Evolutionary conservation across 2,888 invertebrate genomes (phyloP).

Genomic region (Idaea biselata): DNA sequence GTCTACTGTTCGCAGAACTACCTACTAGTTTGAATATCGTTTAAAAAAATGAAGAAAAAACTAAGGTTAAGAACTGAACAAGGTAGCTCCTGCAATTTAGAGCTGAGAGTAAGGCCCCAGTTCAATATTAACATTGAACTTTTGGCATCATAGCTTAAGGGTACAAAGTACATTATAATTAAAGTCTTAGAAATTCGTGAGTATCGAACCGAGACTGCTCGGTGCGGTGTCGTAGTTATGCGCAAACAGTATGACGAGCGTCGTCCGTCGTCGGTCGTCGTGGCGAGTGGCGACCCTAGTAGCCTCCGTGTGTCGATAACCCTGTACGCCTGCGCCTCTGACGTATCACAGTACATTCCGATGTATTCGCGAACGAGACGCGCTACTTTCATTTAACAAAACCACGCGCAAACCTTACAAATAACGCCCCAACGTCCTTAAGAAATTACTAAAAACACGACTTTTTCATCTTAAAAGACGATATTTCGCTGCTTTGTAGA

Average conservation of each 20-base stretch:
- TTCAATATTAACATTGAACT: too few relatives aligned
- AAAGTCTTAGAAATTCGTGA: slow-evolving; percentile 37
- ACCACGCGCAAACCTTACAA: slow-evolving; percentile 3
- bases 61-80: too few relatives aligned
- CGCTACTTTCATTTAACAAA: slow-evolving; percentile 41
- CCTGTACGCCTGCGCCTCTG: slow-evolving; percentile 73
- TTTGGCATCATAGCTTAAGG: too few relatives aligned
- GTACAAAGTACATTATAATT: neutral
- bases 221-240: slow-evolving; percentile 51
- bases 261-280: slow-evolving; percentile 40
- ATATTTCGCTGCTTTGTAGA: slow-evolving; percentile 6
- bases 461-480: neutral
- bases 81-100: too few relatives aligned
- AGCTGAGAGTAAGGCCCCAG: too few relatives aligned
- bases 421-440: slow-evolving; percentile 6
- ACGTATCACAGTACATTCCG: slow-evolving; percentile 73
- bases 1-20: too few relatives aligned
- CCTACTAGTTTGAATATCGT: too few relatives aligned
- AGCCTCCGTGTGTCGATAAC: slow-evolving; percentile 69
- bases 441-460: neutral
- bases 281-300: slow-evolving; percentile 33
- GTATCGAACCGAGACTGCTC: slow-evolving; percentile 67
- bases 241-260: slow-evolving; percentile 45
- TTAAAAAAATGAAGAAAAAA: too few relatives aligned
- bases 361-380: slow-evolving; percentile 56